Evolutionary conservation across 1,140 invertebrate genomes (phyloP).

Genomic region (Zaprionus tsacasi): DNA sequence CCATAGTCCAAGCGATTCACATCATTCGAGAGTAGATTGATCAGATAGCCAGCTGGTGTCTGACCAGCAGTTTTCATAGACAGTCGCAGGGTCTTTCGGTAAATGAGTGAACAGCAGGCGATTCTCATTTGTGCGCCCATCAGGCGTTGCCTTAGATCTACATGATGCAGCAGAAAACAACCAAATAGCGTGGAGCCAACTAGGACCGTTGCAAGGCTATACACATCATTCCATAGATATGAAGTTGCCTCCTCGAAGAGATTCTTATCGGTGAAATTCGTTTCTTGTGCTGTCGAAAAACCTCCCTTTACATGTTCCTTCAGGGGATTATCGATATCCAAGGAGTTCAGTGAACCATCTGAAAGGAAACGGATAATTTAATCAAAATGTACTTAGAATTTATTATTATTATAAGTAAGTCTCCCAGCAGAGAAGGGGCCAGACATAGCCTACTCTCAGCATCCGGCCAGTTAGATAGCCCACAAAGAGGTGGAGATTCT

Average conservation of each 20-base stretch:
- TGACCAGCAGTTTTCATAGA: constrained; percentile 88
- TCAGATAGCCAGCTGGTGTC: constrained; percentile 91
- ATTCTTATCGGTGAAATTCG: constrained; percentile 22
- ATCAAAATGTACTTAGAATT: background rate
- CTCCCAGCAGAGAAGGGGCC: too few relatives aligned
- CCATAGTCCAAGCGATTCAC: constrained; percentile 88
- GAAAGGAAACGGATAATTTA: background rate
- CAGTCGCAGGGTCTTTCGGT: constrained; percentile 87
- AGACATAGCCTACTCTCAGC: too few relatives aligned
- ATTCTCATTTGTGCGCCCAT: constrained; percentile 85
- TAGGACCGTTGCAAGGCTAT: constrained; percentile 65
- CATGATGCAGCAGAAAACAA: constrained; percentile 83
- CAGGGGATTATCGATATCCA: constrained; percentile 30
- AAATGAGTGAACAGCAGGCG: constrained; percentile 86
- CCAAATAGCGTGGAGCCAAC: constrained; percentile 68
- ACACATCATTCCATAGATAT: constrained; percentile 67
- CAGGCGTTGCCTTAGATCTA: constrained; percentile 76
- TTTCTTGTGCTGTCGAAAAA: background rate
- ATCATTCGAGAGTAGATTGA: constrained; percentile 94
- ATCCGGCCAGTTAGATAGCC: too few relatives aligned
- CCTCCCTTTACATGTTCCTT: constrained; percentile 35
- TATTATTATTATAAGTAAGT: too few relatives aligned
- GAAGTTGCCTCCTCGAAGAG: constrained; percentile 10
- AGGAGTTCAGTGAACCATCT: constrained; percentile 48
- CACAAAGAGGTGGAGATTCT: too few relatives aligned